Percentiles rank a stretch among this genome's conserved stretches.
Evolutionary conservation across 2,797 vertebrate genomes (phyloP).

Genomic region (Gymnoscopelus microlampas): DNA sequence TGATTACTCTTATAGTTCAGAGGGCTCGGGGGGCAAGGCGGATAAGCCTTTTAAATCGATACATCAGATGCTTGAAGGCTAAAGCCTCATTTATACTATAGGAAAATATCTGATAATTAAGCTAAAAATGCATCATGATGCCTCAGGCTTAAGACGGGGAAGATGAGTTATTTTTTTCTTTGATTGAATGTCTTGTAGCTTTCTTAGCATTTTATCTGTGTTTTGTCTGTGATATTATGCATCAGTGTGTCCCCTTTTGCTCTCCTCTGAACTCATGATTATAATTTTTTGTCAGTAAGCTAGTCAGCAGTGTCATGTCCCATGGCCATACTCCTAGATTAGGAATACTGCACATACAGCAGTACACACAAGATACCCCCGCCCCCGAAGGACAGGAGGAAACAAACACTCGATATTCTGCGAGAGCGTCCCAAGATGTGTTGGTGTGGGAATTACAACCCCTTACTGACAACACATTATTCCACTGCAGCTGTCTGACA

Average conservation of each 20-base stretch:
- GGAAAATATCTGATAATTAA: too few species aligned
- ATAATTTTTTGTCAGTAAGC: conserved; percentile 66
- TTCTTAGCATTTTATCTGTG: conserved; percentile 24
- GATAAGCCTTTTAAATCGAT: conserved; percentile 70
- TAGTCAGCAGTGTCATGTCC: conserved; percentile 74
- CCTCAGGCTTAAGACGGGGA: too few species aligned
- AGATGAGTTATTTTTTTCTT: conserved; percentile 34
- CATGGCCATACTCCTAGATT: conserved; percentile 56
- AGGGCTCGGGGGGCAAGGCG: conserved; percentile 55
- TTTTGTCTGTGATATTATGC: conserved; percentile 32
- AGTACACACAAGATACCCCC: conserved; percentile 41
- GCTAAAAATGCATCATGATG: too few species aligned
- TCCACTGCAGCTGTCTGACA: background rate
- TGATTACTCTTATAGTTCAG: conserved; percentile 78
- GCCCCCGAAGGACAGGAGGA: conserved; percentile 17
- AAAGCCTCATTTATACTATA: background rate
- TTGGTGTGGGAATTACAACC: conserved; percentile 21
- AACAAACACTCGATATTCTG: conserved; percentile 16
- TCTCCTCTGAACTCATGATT: conserved; percentile 63
- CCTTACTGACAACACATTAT: conserved; percentile 1
- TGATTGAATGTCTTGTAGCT: conserved; percentile 25
- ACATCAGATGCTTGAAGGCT: conserved; percentile 46
- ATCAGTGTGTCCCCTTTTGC: conserved; percentile 12
- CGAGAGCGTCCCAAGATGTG: conserved; percentile 35
- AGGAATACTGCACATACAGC: conserved; percentile 55